Conservation (phyloP, 2,888 invertebrate species). For the Heliconius sara region DNA sequence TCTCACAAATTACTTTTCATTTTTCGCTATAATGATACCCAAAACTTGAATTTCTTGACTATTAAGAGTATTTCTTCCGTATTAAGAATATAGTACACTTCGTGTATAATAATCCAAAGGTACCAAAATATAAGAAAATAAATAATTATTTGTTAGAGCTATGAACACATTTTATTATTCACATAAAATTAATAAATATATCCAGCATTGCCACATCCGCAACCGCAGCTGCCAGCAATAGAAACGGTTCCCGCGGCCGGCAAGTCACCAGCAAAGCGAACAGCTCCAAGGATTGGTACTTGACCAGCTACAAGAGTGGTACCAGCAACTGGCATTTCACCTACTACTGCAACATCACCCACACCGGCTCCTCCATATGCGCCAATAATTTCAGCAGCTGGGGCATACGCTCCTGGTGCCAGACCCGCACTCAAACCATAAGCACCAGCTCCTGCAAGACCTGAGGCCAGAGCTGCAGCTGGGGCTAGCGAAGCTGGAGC, state of each 20-base stretch:
- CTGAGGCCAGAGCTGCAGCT: constrained; percentile 28
- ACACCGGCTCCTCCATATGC: constrained; percentile 49
- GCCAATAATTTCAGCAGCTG: constrained; percentile 27
- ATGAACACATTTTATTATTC: not conserved
- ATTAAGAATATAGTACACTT: too few relatives aligned
- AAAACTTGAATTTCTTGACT: too few relatives aligned
- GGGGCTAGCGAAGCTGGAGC: constrained; percentile 16
- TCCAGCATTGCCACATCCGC: constrained; percentile 28
- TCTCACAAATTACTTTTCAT: too few relatives aligned
- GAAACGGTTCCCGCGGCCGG: constrained; percentile 56
- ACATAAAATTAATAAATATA: constrained; percentile 19
- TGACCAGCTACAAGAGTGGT: constrained; percentile 54
- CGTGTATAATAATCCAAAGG: too few relatives aligned
- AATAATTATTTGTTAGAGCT: not conserved
- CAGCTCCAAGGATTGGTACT: constrained; percentile 59
- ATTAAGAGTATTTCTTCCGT: too few relatives aligned
- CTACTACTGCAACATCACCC: constrained; percentile 47
- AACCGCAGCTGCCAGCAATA: constrained; percentile 33
- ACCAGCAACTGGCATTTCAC: constrained; percentile 45
- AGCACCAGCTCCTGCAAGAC: constrained; percentile 16
- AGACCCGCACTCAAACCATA: constrained; percentile 8
- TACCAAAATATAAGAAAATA: too few relatives aligned
- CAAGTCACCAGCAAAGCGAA: constrained; percentile 58
- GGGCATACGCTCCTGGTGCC: constrained; percentile 38
- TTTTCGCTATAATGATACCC: too few relatives aligned